Conservation (phyloP, 2,113 vertebrate species). For the Catagonus wagneri region DNA sequence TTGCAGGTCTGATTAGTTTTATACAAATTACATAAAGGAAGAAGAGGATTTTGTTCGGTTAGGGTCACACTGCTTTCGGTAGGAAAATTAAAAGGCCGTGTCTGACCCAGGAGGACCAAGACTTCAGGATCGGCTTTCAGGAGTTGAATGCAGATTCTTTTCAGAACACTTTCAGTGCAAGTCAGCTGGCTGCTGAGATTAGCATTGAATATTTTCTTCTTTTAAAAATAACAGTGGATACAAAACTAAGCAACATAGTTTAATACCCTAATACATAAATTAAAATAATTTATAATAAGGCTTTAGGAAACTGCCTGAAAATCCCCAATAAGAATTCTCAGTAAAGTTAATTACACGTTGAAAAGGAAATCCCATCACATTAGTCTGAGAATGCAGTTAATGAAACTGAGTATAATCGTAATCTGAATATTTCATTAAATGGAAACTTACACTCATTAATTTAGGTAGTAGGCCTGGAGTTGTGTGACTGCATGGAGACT, state of each 20-base stretch:
- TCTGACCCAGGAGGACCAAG: neutral
- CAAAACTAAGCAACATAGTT: conserved; percentile 78
- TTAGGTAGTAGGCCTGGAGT: conserved; percentile 32
- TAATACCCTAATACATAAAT: conserved; percentile 78
- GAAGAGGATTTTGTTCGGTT: neutral
- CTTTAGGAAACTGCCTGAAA: conserved; percentile 79
- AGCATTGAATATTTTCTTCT: conserved; percentile 76
- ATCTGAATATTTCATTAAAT: conserved; percentile 77
- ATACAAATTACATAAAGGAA: neutral
- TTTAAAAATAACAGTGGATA: conserved; percentile 71
- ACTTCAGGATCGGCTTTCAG: conserved; percentile 11
- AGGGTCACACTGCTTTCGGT: neutral
- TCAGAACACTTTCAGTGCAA: conserved; percentile 30
- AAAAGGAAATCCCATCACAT: conserved; percentile 76
- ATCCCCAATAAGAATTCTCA: conserved; percentile 78
- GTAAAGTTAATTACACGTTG: conserved; percentile 83
- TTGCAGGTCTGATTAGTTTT: conserved; percentile 26
- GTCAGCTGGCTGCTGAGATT: conserved; percentile 68
- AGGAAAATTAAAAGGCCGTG: conserved; percentile 37
- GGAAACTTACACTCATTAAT: conserved; percentile 63
- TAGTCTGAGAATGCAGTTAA: conserved; percentile 78
- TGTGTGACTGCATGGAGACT: neutral
- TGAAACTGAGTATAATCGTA: conserved; percentile 80
- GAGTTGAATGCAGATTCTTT: conserved; percentile 38
- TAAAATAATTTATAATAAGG: conserved; percentile 79